Evolutionary conservation across 1,140 invertebrate species (phyloP), one percentile per base, ranked within the genome.

Genomic region (Solenopsis invicta): DNA sequence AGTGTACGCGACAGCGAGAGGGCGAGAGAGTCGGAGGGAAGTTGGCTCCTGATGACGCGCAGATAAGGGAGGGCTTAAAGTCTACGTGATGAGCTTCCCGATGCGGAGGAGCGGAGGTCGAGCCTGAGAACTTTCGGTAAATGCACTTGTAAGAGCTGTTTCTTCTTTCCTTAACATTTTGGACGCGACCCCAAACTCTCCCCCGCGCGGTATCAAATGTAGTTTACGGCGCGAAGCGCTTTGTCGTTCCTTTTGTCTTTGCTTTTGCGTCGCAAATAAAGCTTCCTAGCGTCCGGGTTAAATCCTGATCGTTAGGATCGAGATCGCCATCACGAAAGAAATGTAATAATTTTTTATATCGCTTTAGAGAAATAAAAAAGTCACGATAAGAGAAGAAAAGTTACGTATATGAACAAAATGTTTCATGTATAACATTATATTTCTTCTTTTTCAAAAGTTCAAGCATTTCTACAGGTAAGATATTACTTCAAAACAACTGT

Each of bases 101-200:
- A 95, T 95, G 94, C 80, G 91, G 88, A 86, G 87, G 88, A 89
- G 90, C 90, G 85, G 90, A 87, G 85, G 87, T 88, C 77, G 92
- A 94, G 94, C 93, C 94, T 95, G 95, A 95, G 95, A 95, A 95
- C 93, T 94, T 95, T 95, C 91, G 92, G 93, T 91, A 93, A 93
- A 93, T 89, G 87, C 85, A 90, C 89, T 86, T 82, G 75, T 61
- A 84, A 84, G 80, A 84, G 80, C 80, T 84, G 80, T 84, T 84
- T 84, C 80, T 84, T 84, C 80, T 75, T 86, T 77, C 71, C 61
- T 89, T 91, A 89, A 84, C 87, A 90, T 90, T 86, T 90, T 78
- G 76, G 77, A 90, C 87, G 86, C 80, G 54, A 81, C 64, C 78
- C 52, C 64, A 81, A 84, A 74, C 69, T 75, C 67, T 34, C 54